Conservation (phyloP, 2,113 vertebrate genomes). For the Sebastes fasciatus region DNA sequence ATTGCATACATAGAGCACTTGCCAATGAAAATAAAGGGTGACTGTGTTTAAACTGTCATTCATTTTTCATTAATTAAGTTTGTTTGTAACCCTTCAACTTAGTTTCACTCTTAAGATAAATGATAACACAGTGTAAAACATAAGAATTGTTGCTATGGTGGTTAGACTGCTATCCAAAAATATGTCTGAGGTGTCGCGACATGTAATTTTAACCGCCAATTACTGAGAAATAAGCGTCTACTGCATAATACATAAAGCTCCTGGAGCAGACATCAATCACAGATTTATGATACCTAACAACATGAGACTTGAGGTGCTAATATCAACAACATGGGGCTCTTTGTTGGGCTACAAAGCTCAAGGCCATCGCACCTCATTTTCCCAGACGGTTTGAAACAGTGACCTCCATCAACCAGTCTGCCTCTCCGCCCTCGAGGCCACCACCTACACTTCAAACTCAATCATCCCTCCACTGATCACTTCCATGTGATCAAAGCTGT, state of each 20-base stretch:
- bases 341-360: constrained; percentile 6
- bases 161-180: background rate
- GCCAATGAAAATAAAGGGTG: background rate
- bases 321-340: constrained; percentile 1
- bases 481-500: constrained; percentile 47
- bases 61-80: background rate
- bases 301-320: background rate
- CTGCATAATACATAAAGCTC: background rate
- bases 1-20: background rate
- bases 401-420: constrained; percentile 28
- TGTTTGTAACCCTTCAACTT: background rate
- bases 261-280: background rate
- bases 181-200: background rate
- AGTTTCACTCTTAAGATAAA: background rate
- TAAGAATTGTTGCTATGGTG: too few species aligned
- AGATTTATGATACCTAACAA: background rate
- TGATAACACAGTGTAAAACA: background rate
- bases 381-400: constrained; percentile 14
- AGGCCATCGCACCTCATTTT: constrained; percentile 23
- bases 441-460: constrained; percentile 29
- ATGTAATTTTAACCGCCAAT: background rate
- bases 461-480: constrained; percentile 42
- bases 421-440: constrained; percentile 19
- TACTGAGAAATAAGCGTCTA: background rate
- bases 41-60: background rate